These are phyloP conservation scores for Vulpes lagopus DNA, from an alignment of 2,113 vertebrate species.

Conservation along the genomic window DNA sequence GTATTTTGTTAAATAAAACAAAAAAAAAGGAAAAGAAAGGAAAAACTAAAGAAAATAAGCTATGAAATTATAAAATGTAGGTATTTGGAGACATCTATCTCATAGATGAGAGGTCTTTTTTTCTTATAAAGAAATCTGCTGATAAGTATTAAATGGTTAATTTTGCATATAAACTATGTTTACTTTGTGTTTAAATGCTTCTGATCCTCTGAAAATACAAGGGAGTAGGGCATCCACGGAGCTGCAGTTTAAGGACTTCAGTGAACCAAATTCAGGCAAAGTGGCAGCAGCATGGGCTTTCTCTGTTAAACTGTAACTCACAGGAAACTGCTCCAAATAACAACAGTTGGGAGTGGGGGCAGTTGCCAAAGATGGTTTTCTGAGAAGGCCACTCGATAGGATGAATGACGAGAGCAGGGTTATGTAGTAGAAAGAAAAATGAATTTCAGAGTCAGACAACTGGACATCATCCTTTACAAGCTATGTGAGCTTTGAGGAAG, in stretches of 20 bases:
- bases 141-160: constrained; percentile 10
- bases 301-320: background rate
- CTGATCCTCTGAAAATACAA: background rate
- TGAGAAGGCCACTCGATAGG: background rate
- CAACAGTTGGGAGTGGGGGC: background rate
- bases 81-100: background rate
- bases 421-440: background rate
- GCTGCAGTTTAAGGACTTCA: background rate
- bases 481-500: background rate
- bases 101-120: background rate
- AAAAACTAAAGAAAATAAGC: background rate
- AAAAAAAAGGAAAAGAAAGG: background rate
- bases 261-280: constrained; percentile 2
- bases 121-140: background rate
- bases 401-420: background rate
- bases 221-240: background rate
- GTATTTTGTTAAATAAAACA: background rate
- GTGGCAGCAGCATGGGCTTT: background rate
- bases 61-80: constrained; percentile 11
- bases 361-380: constrained; percentile 39
- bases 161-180: background rate
- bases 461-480: background rate
- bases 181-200: background rate
- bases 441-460: background rate
- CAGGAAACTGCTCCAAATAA: background rate